Evolutionary conservation across 2,113 vertebrate species (phyloP).

Genomic region (Prunella himalayana): DNA sequence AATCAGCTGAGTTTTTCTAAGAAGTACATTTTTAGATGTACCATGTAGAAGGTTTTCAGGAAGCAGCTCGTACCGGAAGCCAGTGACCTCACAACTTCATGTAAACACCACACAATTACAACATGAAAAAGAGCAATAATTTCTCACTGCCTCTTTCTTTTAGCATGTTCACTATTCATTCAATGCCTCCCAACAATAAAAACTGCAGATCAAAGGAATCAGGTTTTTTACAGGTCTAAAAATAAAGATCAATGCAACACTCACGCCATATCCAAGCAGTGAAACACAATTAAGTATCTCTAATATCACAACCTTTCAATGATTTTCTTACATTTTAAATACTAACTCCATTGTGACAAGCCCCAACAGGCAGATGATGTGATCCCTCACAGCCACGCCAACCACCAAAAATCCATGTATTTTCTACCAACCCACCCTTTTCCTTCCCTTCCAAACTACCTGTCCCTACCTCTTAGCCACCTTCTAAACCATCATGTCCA

Average conservation of each 20-base stretch:
- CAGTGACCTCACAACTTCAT: constrained; percentile 45
- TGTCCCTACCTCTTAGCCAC: background rate
- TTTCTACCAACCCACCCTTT: background rate
- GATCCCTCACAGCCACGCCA: background rate
- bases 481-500: background rate
- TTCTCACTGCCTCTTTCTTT: background rate
- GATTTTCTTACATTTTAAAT: background rate
- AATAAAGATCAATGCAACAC: background rate
- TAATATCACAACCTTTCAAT: background rate
- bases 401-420: background rate
- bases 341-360: background rate
- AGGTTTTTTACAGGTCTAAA: background rate
- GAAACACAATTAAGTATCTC: background rate
- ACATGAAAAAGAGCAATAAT: background rate
- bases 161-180: background rate
- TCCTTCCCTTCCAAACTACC: background rate
- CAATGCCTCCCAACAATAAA: background rate
- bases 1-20: constrained; percentile 55
- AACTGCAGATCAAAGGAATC: background rate
- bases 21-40: constrained; percentile 46
- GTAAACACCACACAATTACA: constrained; percentile 26
- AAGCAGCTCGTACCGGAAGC: constrained; percentile 48
- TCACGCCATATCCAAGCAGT: background rate
- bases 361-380: background rate
- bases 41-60: constrained; percentile 36